These are phyloP conservation scores for Busseola fusca DNA, from an alignment of 2,888 invertebrate species.

Conservation along the genomic window DNA sequence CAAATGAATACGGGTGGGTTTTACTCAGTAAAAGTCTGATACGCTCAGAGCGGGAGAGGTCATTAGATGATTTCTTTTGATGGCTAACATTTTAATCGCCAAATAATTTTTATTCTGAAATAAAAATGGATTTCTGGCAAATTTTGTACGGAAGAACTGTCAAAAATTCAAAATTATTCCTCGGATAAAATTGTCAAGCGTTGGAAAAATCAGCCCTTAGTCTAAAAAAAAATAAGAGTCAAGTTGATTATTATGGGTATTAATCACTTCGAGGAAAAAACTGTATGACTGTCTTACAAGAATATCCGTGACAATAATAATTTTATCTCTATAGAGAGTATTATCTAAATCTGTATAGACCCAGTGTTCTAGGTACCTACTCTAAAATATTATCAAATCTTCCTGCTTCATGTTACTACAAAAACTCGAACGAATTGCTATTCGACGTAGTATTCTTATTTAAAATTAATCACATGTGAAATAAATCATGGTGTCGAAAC, in stretches of 20 bases:
- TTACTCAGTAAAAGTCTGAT: no score
- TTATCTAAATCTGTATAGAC: background rate
- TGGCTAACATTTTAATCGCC: no score
- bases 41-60: no score
- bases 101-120: no score
- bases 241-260: background rate
- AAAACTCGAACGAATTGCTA: constrained; percentile 20
- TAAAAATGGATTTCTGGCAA: no score
- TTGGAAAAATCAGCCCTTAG: no score
- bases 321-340: no score
- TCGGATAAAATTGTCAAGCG: no score
- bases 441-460: constrained; percentile 46
- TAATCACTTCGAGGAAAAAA: background rate
- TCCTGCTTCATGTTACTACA: constrained; percentile 39
- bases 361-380: background rate
- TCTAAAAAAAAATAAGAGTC: background rate
- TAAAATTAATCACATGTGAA: constrained; percentile 44
- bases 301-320: background rate
- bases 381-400: constrained; percentile 20
- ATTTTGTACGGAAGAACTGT: no score
- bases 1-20: no score
- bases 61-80: no score
- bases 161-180: no score
- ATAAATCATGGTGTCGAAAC: constrained; percentile 57
- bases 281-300: constrained; percentile 2